Percentiles rank a stretch among this genome's conserved stretches.
phyloP scores from a whole-genome alignment of 2,797 vertebrate species.

The Dallia pectoralis region DNA sequence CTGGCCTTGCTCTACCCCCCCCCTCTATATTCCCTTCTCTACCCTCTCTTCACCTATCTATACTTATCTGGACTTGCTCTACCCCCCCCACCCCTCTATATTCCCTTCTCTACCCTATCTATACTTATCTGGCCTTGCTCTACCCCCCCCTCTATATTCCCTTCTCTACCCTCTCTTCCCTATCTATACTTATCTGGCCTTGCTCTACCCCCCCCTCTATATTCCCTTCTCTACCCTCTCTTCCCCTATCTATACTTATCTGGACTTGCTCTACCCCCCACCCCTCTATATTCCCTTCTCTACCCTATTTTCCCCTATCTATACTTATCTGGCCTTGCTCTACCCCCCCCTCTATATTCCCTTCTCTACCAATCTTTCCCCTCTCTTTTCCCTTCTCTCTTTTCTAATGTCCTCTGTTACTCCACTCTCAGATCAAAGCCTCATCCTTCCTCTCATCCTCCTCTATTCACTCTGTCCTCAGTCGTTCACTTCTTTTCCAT shows the following conservation, averaged over 20 bases:
- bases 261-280: conserved; percentile 11
- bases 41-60: conserved; percentile 23
- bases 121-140: no score
- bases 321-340: no score
- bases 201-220: conserved; percentile 16
- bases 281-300: conserved; percentile 9
- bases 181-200: conserved; percentile 27
- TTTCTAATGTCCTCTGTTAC: conserved; percentile 31
- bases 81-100: conserved; percentile 6
- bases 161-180: conserved; percentile 15
- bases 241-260: conserved; percentile 24
- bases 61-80: no score
- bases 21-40: conserved; percentile 5
- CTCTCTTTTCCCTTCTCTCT: conserved; percentile 25
- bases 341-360: conserved; percentile 18
- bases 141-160: conserved; percentile 23
- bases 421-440: background rate
- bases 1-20: no score
- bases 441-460: background rate
- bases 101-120: conserved; percentile 14
- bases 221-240: conserved; percentile 17
- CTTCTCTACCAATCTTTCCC: conserved; percentile 26
- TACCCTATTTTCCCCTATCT: conserved; percentile 21
- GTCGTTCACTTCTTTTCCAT: conserved; percentile 35
- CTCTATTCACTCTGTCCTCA: conserved; percentile 16